phyloP scores from a whole-genome alignment of 2,113 vertebrate genomes.

The Pygoscelis antarcticus region DNA sequence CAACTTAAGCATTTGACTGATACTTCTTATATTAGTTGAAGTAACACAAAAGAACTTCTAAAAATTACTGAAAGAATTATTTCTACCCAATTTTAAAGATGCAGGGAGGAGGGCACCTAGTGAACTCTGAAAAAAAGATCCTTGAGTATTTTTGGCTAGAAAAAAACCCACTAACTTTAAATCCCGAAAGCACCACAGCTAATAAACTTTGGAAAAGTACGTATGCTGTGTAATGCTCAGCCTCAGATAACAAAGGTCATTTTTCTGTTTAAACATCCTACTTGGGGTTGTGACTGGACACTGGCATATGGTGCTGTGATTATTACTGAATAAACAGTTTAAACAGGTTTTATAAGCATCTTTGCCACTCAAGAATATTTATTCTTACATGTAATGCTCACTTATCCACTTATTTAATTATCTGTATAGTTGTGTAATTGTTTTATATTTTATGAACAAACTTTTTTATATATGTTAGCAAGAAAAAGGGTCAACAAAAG shows the following conservation, averaged over 20 bases:
- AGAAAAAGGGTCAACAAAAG: neutral
- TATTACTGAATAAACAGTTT: neutral
- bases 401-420: neutral
- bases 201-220: neutral
- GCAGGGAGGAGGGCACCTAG: neutral
- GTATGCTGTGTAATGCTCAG: neutral
- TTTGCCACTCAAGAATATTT: neutral
- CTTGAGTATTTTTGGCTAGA: neutral
- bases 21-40: neutral
- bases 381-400: neutral
- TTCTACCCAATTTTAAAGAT: neutral
- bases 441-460: neutral
- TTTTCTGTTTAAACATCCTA: neutral
- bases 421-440: neutral
- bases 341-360: neutral
- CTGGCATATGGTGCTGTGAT: neutral
- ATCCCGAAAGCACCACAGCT: neutral
- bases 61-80: neutral
- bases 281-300: neutral
- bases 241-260: neutral
- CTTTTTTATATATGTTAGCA: neutral
- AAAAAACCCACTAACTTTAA: neutral
- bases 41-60: neutral
- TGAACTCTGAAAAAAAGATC: neutral
- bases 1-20: neutral